Evolutionary conservation across 2,888 invertebrate species (phyloP).

Genomic region (Invenusta paracnida): DNA sequence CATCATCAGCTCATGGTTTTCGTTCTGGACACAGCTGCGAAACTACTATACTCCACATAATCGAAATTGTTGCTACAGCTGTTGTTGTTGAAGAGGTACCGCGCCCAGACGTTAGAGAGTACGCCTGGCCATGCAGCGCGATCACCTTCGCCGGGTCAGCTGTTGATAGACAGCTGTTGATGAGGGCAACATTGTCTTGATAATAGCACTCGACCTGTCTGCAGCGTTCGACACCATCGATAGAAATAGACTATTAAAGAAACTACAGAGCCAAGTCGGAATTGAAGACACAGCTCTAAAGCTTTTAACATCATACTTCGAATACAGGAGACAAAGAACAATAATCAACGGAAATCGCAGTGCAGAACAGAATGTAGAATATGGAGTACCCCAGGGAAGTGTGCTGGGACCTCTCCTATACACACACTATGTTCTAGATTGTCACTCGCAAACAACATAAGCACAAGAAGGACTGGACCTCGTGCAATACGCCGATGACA

Average conservation of each 20-base stretch:
- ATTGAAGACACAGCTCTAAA: not conserved
- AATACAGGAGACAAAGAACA: not conserved
- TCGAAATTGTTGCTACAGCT: conserved; percentile 16
- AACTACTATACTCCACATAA: conserved; percentile 7
- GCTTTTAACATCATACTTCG: not conserved
- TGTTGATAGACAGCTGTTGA: too few species aligned
- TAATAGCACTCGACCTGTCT: not conserved
- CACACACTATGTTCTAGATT: not conserved
- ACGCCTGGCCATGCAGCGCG: too few species aligned
- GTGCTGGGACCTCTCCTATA: not conserved
- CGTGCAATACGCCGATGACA: not conserved
- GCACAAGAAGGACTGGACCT: not conserved
- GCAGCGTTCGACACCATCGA: not conserved
- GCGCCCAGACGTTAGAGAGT: too few species aligned
- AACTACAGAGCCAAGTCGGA: not conserved
- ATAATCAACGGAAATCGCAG: not conserved
- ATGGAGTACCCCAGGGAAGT: not conserved
- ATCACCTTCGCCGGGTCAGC: too few species aligned
- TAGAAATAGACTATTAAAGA: not conserved
- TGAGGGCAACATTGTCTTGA: not conserved
- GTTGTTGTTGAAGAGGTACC: too few species aligned
- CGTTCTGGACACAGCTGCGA: conserved; percentile 12
- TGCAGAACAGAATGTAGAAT: not conserved
- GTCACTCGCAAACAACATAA: not conserved
- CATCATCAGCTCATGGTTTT: conserved; percentile 13